A percentile compares a stretch with the other conserved stretches of the same genome.
Evolutionary conservation across 2,888 invertebrate genomes (phyloP).

Genomic region (Caenorhabditis japonica): DNA sequence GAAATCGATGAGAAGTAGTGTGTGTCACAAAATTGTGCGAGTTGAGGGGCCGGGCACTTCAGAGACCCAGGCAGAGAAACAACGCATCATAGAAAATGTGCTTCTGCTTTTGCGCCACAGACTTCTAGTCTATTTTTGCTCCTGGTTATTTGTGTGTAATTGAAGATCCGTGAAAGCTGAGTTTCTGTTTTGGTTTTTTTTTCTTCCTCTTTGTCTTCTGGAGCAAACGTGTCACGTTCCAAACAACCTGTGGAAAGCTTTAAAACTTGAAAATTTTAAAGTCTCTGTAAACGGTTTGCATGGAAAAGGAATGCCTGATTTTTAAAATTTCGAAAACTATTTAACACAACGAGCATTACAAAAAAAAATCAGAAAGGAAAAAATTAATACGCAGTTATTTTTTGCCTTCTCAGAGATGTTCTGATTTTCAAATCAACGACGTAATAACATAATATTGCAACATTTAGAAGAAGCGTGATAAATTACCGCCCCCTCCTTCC

Average conservation of each 20-base stretch:
- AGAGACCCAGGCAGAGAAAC: slow-evolving; percentile 41
- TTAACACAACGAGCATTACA: too few relatives aligned
- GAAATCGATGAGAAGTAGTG: slow-evolving; percentile 52
- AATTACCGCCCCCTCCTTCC: slow-evolving; percentile 35
- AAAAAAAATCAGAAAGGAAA: too few relatives aligned
- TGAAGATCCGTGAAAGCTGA: slow-evolving; percentile 14
- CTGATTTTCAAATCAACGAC: slow-evolving; percentile 26
- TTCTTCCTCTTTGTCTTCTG: not conserved
- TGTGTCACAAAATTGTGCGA: slow-evolving; percentile 50
- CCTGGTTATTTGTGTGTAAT: slow-evolving; percentile 29
- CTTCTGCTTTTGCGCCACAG: slow-evolving; percentile 19
- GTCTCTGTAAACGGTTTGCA: too few relatives aligned
- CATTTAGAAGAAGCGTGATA: slow-evolving; percentile 46
- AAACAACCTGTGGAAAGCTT: too few relatives aligned
- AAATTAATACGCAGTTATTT: too few relatives aligned
- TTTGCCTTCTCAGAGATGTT: too few relatives aligned
- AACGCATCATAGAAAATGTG: slow-evolving; percentile 44
- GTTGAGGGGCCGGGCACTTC: slow-evolving; percentile 45
- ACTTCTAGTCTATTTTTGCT: slow-evolving; percentile 4
- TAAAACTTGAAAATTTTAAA: too few relatives aligned
- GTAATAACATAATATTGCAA: slow-evolving; percentile 22
- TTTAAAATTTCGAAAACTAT: too few relatives aligned
- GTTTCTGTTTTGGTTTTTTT: not conserved
- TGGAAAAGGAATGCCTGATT: too few relatives aligned
- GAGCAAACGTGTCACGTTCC: too few relatives aligned